These are phyloP conservation scores for Xiphias gladius DNA, from an alignment of 2,113 vertebrate genomes.

Conservation along the genomic window DNA sequence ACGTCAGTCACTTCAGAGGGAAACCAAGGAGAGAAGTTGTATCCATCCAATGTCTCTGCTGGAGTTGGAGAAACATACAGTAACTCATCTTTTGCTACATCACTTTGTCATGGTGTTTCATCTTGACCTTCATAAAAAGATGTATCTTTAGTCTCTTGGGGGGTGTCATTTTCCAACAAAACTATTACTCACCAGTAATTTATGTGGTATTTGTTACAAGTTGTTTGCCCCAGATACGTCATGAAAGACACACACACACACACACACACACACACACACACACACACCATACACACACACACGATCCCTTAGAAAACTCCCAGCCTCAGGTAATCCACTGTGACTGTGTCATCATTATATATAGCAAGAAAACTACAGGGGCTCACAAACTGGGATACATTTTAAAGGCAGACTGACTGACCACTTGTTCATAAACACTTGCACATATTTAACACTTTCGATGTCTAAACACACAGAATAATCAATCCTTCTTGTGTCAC, in stretches of 20 bases:
- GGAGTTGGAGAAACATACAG: conserved; percentile 29
- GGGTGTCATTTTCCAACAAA: conserved; percentile 49
- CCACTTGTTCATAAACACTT: conserved; percentile 13
- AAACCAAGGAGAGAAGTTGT: conserved; percentile 33
- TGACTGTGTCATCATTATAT: conserved; percentile 34
- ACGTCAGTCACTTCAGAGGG: conserved; percentile 40
- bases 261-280: conserved; percentile 10
- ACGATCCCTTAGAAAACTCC: neutral
- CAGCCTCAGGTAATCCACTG: conserved; percentile 22
- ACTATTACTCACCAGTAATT: conserved; percentile 41
- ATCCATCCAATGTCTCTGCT: conserved; percentile 1
- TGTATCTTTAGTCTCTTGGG: conserved; percentile 19
- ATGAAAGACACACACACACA: conserved; percentile 6
- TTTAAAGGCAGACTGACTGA: conserved; percentile 10
- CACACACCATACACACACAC: neutral
- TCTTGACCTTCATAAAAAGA: conserved; percentile 47
- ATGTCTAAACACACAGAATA: neutral
- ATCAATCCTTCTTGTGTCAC: conserved; percentile 5
- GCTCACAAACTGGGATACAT: conserved; percentile 3
- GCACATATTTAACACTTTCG: conserved; percentile 7
- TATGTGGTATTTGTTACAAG: conserved; percentile 53
- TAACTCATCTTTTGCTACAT: conserved; percentile 53
- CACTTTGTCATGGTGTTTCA: conserved; percentile 15
- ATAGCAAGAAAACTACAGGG: conserved; percentile 29
- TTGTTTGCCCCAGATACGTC: conserved; percentile 68